phyloP scores from a whole-genome alignment of 1,140 invertebrate species.

The Apocrypta bakeri region DNA sequence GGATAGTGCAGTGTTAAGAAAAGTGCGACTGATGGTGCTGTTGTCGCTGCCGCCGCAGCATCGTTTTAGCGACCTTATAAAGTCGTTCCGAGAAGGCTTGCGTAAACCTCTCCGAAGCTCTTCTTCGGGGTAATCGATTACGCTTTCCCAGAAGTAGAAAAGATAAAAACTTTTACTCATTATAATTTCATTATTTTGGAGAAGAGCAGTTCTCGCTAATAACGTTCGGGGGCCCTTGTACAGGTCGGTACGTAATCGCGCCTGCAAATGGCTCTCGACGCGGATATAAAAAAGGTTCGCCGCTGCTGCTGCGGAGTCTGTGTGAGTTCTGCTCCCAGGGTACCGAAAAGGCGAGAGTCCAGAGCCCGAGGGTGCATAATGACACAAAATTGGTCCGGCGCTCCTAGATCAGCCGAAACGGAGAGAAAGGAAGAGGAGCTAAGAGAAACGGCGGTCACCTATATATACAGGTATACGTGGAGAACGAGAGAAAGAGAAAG shows the following conservation, averaged over 20 bases:
- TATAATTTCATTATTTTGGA: constrained; percentile 51
- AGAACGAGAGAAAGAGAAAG: not conserved
- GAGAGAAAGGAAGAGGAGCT: constrained; percentile 17
- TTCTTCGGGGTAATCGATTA: constrained; percentile 42
- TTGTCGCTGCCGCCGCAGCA: not conserved
- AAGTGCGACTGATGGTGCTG: no score
- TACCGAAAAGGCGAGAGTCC: constrained; percentile 35
- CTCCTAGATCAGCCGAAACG: constrained; percentile 52
- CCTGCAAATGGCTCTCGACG: constrained; percentile 26
- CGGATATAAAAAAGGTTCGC: constrained; percentile 45
- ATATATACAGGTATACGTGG: not conserved
- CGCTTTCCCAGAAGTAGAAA: constrained; percentile 47
- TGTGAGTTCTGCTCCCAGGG: constrained; percentile 32
- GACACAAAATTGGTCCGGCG: constrained; percentile 69
- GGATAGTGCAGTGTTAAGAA: no score
- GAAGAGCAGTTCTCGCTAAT: constrained; percentile 38
- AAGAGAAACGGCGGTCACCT: not conserved
- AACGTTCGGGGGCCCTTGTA: constrained; percentile 2
- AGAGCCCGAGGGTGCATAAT: constrained; percentile 65
- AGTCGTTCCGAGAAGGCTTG: not conserved
- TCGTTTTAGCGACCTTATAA: not conserved
- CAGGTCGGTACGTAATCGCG: constrained; percentile 39
- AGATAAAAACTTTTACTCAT: constrained; percentile 46
- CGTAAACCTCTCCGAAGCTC: constrained; percentile 14
- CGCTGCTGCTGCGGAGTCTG: not conserved